phyloP scores from a whole-genome alignment of 2,888 invertebrate genomes.

The Ophion ventricosus region DNA sequence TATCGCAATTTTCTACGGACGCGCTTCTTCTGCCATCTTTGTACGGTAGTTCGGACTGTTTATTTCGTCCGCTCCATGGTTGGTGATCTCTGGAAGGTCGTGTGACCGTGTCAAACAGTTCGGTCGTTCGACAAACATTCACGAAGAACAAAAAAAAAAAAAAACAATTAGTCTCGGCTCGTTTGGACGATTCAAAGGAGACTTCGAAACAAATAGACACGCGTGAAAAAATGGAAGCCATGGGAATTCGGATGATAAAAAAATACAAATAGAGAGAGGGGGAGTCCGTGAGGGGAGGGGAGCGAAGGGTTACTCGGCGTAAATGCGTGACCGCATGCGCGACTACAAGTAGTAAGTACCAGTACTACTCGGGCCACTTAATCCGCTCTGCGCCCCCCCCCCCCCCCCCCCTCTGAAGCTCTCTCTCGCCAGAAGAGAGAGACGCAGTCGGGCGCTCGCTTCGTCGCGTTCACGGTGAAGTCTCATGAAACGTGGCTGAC shows the following conservation, averaged over 20 bases:
- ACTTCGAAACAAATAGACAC: no score
- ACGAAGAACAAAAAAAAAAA: not conserved
- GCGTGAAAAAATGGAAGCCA: no score
- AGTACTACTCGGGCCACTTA: slow-evolving; percentile 51
- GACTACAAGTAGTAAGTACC: slow-evolving; percentile 53
- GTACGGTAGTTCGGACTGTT: no score
- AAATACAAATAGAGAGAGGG: not conserved
- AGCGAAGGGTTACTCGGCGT: slow-evolving; percentile 24
- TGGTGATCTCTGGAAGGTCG: slow-evolving; percentile 24
- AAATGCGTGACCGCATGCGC: slow-evolving; percentile 59
- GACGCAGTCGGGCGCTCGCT: slow-evolving; percentile 22
- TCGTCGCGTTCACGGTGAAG: slow-evolving; percentile 55
- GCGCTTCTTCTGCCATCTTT: no score
- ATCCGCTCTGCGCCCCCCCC: slow-evolving; percentile 33
- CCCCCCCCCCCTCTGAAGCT: not conserved
- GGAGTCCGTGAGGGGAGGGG: not conserved
- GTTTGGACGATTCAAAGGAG: no score
- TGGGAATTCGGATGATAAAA: no score
- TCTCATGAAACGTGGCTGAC: slow-evolving; percentile 65
- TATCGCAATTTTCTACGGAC: no score
- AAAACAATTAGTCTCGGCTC: no score
- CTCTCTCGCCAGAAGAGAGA: slow-evolving; percentile 28
- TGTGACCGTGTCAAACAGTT: slow-evolving; percentile 3
- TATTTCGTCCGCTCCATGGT: not conserved
- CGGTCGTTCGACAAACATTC: no score